Evolutionary conservation across 2,888 invertebrate genomes (phyloP), one percentile per base, ranked within the genome.

Genomic region (Chrysodeixis includens): DNA sequence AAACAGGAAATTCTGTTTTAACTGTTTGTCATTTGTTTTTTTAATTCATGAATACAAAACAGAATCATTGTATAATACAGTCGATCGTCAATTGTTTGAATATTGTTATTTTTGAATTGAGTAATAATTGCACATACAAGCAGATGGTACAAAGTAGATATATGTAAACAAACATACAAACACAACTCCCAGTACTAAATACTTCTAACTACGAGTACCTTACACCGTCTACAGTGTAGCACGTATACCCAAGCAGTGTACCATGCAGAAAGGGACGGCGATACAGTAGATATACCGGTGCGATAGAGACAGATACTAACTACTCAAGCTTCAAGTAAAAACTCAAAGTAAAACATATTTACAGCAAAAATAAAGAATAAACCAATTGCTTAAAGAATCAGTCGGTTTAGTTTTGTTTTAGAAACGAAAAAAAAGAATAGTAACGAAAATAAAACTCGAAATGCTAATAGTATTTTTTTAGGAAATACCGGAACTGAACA

Each of bases 231-330:
- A 80, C 61, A 69, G 77, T 79, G 80, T 82, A 85, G 84, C 88
- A 88, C 87, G 88, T 84, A 81, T 84, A 89, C 88, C 90, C 90
- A 91, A 89, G 89, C 90, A 76, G 73, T 86, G 83, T 86, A 84
- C 75, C 91, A 91, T 91, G 91, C 91, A 88, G 79, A 86, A 65
- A 83, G 83, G 82, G 83, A 83, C 71, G 71, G 76, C 78, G 69
- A 84, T 72, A 81, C 75, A 75, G 69, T 69, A 66, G 58, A 78
- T 59, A 76, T 62, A 83, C 79, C 70, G 69, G 82, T 83, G 78
- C 81, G 82, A 86, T 61, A 82, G 78, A 84, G 78, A 83, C 59
- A 82, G 69, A 74, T 69, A 67, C 80, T 83, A 86, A 83, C 83
- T 86, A 86, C 84, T 68, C 72, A 84, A 88, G 86, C 84, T 71